Evolutionary conservation across 2,797 vertebrate genomes (phyloP).

Genomic region (Anguilla pacifica): DNA sequence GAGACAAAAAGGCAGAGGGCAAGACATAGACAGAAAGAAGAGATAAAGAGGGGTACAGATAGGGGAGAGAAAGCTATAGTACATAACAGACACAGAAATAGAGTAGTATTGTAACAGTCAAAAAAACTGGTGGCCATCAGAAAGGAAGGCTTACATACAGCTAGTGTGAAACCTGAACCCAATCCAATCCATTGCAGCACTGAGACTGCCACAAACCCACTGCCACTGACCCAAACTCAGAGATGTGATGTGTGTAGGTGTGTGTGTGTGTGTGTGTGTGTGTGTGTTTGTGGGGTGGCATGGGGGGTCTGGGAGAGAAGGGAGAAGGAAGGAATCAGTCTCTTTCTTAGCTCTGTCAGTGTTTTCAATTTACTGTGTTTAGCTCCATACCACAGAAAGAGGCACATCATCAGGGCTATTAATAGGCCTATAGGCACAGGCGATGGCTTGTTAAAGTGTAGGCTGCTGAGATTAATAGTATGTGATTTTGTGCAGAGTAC

Average conservation of each 20-base stretch:
- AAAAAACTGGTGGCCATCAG: no score
- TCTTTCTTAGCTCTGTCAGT: neutral
- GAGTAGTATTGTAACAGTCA: neutral
- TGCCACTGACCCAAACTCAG: conserved; percentile 5
- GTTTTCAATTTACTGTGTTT: neutral
- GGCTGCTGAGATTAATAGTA: conserved; percentile 35
- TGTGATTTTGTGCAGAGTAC: conserved; percentile 48
- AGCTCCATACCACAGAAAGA: neutral
- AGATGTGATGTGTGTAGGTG: neutral
- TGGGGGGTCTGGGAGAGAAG: conserved; percentile 30
- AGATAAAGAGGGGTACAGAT: neutral
- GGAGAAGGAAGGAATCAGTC: conserved; percentile 29
- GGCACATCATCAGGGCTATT: conserved; percentile 48
- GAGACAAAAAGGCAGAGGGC: neutral
- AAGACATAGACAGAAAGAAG: neutral
- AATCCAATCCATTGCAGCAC: neutral
- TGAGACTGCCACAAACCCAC: neutral
- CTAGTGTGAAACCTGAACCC: neutral
- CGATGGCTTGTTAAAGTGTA: conserved; percentile 31
- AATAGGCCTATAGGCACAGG: conserved; percentile 47
- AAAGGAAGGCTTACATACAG: neutral
- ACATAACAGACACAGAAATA: neutral
- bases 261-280: neutral
- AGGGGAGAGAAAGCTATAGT: neutral
- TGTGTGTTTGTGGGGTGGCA: conserved; percentile 22